Base-by-base conservation (phyloP, 2,888 invertebrate species). In the Dryobotodes eremita region DNA sequence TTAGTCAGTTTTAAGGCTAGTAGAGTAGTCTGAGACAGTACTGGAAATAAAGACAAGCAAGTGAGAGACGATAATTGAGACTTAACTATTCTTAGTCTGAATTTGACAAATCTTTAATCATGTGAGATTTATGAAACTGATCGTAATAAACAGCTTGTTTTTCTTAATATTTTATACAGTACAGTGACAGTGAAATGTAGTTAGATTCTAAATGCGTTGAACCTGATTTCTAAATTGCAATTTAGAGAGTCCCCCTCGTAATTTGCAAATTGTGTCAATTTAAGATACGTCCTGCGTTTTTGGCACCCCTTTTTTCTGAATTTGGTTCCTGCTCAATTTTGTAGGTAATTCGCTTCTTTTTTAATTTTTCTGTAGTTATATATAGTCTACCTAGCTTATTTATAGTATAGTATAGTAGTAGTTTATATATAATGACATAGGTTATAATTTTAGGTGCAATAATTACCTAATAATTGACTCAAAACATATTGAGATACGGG, bases 241-340 rank as follows among this genome's bases (percentile, higher is more conserved):
- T 85, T 81, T 85, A 69, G 42, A 61, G 81, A 61, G 48, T 64
- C 85, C 82, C 85, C 83, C 64, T 61, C 50, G 71, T 75, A 26
- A 83, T 83, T 80, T 69, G n/a, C 62, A 74, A 83, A 84, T 83
- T 84, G 85, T 71, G 62, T 85, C 83, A 85, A 85, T 83, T 81
- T 85, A 65, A 46, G 68, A 80, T 68, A 81, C 85, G 75, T 81
- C 83, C 81, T 83, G 82, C 64, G 68, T 72, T 85, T 71, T 83
- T 48, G 68, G 69, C 26, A 55, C 85, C 69, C 53, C 48, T 26
- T 70, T 79, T 80, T 83, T 53, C 68, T 59, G 48, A 15, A 55
- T 61, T 73, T 23, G 55, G 5, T 42, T 79, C 50, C 59, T 36
- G 71, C 11, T 17, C 46, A 68, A 68, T 80, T 79, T 70, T 48